A percentile compares a stretch with the other conserved stretches of the same genome.
These are phyloP conservation scores for Microtus richardsoni DNA, from an alignment of 2,113 vertebrate species.

Conservation along the genomic window DNA sequence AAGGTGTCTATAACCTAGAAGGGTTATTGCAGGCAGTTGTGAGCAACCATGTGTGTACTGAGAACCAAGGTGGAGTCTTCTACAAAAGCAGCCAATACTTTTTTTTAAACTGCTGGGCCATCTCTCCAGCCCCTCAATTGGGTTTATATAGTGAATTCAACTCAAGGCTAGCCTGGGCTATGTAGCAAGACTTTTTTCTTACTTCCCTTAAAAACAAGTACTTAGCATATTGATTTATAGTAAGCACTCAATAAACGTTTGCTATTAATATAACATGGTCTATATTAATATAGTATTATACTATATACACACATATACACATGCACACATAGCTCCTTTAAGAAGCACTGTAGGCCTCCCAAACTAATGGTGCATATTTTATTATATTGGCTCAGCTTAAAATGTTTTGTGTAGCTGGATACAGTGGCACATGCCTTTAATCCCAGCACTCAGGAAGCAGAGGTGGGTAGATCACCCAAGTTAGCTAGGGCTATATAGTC, in stretches of 20 bases:
- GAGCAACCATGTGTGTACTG: not conserved
- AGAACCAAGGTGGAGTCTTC: not conserved
- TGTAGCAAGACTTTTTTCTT: not conserved
- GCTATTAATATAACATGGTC: not conserved
- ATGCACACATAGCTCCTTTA: not conserved
- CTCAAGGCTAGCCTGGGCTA: not conserved
- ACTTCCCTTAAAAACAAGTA: not conserved
- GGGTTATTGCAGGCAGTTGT: not conserved
- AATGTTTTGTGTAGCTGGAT: not conserved
- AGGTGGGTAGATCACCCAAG: not conserved
- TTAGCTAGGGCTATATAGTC: not conserved
- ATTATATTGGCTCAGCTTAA: constrained; percentile 28
- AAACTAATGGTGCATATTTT: not conserved
- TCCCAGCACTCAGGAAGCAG: not conserved
- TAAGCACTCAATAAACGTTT: constrained; percentile 43
- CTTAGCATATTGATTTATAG: not conserved
- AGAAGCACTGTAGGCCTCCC: not conserved
- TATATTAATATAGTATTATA: not conserved
- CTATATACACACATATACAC: not conserved
- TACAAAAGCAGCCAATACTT: not conserved
- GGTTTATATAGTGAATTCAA: not conserved
- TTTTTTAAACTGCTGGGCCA: not conserved
- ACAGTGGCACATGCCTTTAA: not conserved
- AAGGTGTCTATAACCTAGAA: not conserved
- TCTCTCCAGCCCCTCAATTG: not conserved